Evolutionary conservation across 2,888 invertebrate genomes (phyloP), one percentile per base, ranked within the genome.

Genomic region (Cheilosia pagana): DNA sequence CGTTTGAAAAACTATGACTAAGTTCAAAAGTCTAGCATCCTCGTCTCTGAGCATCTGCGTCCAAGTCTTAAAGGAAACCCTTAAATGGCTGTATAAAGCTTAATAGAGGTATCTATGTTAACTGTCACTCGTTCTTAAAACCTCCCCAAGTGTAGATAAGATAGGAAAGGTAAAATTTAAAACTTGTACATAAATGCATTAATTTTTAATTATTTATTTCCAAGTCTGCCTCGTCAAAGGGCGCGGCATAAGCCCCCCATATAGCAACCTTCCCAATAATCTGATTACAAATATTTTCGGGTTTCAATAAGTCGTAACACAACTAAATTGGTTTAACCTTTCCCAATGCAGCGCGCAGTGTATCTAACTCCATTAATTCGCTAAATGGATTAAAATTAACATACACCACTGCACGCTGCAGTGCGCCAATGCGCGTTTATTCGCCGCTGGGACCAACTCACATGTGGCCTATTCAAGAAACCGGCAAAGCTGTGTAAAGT

Each of bases 401-500:
- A 63, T 48, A 50, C 16, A 10, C 45, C 7, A 25, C 12, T 43
- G 8, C 12, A 19, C n/a, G 35, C 12, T 43, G 25, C 21, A 39
- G 7, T 70, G 8, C 28, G 43, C 28, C 43, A 43, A 6, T 31
- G 4, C 8, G 62, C 1, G n/a, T 28, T 16, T 12, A 52, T 4
- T 31, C 8, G 41, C 68, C 57, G 21, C 55, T 21, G 68, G 65
- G 12, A 14, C 55, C 35, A 63, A 14, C 63, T 70, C 57, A 60
- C 60, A 62, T 70, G 70, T 65, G 50, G 77, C 14, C 50, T 50
- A 63, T 63, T 59, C 74, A 31, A 74, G 25, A 62, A 55, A 75
- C 81, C 81, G 81, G 81, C 21, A 39, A 75, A 41, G 53, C 43
- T 60, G 65, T 19, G 25, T 43, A 53, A 23, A 57, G 62, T 68